These are phyloP conservation scores for Andrena trimmerana DNA, from an alignment of 2,888 invertebrate genomes.

Conservation along the genomic window DNA sequence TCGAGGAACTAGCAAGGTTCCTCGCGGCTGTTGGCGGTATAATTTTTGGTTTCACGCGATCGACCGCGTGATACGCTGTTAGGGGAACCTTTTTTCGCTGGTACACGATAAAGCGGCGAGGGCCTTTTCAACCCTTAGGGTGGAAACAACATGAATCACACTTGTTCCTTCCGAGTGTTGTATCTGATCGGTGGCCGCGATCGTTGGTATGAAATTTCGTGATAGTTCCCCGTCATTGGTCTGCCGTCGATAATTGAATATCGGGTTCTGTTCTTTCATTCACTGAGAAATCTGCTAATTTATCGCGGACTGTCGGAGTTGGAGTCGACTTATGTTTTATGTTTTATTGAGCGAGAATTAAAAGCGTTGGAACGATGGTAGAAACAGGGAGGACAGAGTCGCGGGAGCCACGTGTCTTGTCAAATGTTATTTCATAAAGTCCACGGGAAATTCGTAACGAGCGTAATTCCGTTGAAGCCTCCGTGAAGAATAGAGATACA, in stretches of 20 bases:
- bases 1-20: neutral
- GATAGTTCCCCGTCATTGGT: too few relatives aligned
- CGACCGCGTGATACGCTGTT: conserved; percentile 14
- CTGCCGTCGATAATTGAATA: too few relatives aligned
- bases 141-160: neutral
- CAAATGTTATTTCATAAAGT: neutral
- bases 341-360: too few relatives aligned
- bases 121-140: conserved; percentile 22
- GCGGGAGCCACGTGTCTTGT: too few relatives aligned
- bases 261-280: too few relatives aligned
- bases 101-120: conserved; percentile 12
- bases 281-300: too few relatives aligned
- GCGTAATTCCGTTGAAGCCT: conserved; percentile 23
- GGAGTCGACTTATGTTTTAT: too few relatives aligned
- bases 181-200: neutral
- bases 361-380: neutral
- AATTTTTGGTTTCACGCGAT: neutral
- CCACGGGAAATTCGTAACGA: conserved; percentile 23
- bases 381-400: neutral
- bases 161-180: neutral
- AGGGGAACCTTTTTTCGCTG: neutral
- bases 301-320: too few relatives aligned
- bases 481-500: neutral
- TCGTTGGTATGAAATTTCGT: too few relatives aligned
- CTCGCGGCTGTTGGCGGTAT: conserved; percentile 1